Percentiles rank a stretch among this genome's conserved stretches.
phyloP scores from a whole-genome alignment of 1,140 invertebrate genomes.

The Mycetomoellerius zeteki region DNA sequence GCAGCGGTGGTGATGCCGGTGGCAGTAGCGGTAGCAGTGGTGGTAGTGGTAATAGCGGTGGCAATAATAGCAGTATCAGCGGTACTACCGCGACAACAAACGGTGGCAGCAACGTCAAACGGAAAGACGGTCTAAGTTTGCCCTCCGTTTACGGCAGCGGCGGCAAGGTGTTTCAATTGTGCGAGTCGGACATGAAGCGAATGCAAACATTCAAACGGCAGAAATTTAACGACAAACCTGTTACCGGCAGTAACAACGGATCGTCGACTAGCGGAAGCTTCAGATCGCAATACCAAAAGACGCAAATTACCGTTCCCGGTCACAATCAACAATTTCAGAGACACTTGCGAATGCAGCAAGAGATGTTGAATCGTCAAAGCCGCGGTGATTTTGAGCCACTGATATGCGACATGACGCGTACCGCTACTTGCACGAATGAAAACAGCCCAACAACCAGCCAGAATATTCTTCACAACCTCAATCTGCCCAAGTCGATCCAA shows the following conservation, averaged over 20 bases:
- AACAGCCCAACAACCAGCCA: slow-evolving; percentile 81
- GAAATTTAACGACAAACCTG: slow-evolving; percentile 78
- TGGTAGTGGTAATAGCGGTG: background rate
- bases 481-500: slow-evolving; percentile 86
- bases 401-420: slow-evolving; percentile 84
- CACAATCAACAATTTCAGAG: slow-evolving; percentile 82
- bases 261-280: background rate
- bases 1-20: too few relatives aligned
- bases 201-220: slow-evolving; percentile 83
- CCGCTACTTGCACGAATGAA: slow-evolving; percentile 80
- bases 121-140: background rate
- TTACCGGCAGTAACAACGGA: slow-evolving; percentile 16
- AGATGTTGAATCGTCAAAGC: slow-evolving; percentile 84
- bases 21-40: slow-evolving; percentile 23
- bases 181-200: slow-evolving; percentile 82
- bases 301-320: slow-evolving; percentile 76
- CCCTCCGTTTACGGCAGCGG: slow-evolving; percentile 50
- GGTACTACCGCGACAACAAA: background rate
- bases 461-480: slow-evolving; percentile 83
- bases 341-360: slow-evolving; percentile 85
- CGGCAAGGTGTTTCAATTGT: slow-evolving; percentile 84
- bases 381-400: slow-evolving; percentile 85
- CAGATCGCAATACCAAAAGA: slow-evolving; percentile 79
- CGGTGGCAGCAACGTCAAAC: background rate
- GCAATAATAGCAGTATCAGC: slow-evolving; percentile 30